Percentiles rank a stretch among this genome's conserved stretches.
These are phyloP conservation scores for Aix galericulata DNA, from an alignment of 2,113 vertebrate species.

Conservation along the genomic window DNA sequence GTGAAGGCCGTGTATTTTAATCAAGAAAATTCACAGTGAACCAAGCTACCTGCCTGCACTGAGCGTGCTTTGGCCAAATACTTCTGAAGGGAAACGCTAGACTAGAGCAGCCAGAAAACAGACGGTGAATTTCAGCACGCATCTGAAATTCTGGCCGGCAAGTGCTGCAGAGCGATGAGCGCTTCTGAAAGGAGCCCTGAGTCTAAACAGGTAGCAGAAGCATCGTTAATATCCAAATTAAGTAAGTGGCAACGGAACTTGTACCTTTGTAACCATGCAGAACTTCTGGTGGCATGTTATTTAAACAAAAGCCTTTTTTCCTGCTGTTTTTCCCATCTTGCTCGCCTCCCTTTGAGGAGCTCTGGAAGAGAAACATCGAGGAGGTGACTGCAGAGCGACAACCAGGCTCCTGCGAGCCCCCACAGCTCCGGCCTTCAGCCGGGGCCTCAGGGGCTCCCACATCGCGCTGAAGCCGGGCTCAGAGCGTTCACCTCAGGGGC, in stretches of 20 bases:
- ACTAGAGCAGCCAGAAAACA: not conserved
- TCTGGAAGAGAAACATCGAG: conserved; percentile 35
- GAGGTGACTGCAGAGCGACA: not conserved
- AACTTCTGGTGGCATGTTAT: conserved; percentile 32
- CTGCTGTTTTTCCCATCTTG: conserved; percentile 24
- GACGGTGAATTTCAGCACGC: not conserved
- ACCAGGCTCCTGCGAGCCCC: not conserved
- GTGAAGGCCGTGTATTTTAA: not conserved
- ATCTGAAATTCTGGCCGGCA: not conserved
- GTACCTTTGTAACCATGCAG: conserved; percentile 35
- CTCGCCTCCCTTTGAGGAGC: conserved; percentile 6
- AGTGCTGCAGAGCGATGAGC: not conserved
- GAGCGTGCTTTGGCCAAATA: not conserved
- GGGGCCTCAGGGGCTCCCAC: not conserved
- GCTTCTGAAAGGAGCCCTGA: not conserved
- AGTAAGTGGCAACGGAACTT: not conserved
- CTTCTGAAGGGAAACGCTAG: not conserved
- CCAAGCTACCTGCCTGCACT: not conserved
- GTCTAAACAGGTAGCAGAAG: not conserved
- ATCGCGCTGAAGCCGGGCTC: not conserved
- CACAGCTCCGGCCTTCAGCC: not conserved
- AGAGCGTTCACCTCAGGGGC: not conserved
- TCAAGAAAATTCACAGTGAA: not conserved
- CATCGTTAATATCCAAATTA: not conserved
- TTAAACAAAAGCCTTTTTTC: not conserved